phyloP scores from a whole-genome alignment of 2,888 invertebrate species.

The Drosophila stalkeri region DNA sequence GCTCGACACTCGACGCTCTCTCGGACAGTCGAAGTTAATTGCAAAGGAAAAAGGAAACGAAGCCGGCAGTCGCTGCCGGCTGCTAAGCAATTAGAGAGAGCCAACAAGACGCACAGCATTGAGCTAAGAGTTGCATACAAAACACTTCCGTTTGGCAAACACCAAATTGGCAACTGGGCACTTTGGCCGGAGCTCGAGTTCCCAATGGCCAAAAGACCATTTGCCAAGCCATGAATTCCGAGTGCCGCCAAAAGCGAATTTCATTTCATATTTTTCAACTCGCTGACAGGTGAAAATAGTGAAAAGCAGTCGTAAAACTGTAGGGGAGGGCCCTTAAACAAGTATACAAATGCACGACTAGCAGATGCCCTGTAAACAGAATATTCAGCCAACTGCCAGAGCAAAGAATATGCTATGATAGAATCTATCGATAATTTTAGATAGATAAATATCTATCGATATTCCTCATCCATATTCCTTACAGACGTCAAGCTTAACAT shows the following conservation, averaged over 20 bases:
- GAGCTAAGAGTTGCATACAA: constrained; percentile 1
- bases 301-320: constrained; percentile 64
- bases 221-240: constrained; percentile 40
- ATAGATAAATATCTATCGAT: neutral
- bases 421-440: neutral
- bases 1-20: constrained; percentile 2
- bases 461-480: neutral
- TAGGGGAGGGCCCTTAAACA: constrained; percentile 16
- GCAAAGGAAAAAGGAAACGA: constrained; percentile 65
- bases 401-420: neutral
- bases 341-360: constrained; percentile 7
- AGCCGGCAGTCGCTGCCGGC: constrained; percentile 54
- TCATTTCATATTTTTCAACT: constrained; percentile 1
- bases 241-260: constrained; percentile 27
- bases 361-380: neutral
- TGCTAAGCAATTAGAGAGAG: constrained; percentile 44
- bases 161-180: constrained; percentile 21
- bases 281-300: constrained; percentile 65
- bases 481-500: neutral
- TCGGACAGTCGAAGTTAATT: constrained; percentile 45
- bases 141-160: constrained; percentile 34
- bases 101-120: constrained; percentile 8
- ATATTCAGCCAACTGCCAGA: neutral
- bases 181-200: neutral
- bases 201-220: constrained; percentile 22